These are phyloP conservation scores for Sebastiscus tertius DNA, from an alignment of 2,797 vertebrate genomes.

Conservation along the genomic window DNA sequence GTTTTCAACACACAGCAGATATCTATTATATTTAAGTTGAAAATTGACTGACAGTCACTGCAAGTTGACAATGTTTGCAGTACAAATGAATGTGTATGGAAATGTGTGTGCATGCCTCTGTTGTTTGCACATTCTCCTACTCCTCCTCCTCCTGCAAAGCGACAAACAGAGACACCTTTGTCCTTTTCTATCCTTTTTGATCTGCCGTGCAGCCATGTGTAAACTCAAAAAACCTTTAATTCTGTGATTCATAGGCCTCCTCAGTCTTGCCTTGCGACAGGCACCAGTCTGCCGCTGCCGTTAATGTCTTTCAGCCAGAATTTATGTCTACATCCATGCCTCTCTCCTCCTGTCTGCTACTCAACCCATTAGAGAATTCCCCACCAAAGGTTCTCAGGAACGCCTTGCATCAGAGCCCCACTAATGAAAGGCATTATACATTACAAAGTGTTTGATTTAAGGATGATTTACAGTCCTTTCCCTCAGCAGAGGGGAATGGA, in stretches of 20 bases:
- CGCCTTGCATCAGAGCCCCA: slow-evolving; percentile 71
- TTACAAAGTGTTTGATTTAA: slow-evolving; percentile 84
- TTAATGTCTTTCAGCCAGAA: slow-evolving; percentile 75
- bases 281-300: slow-evolving; percentile 62
- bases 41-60: background rate
- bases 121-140: slow-evolving; percentile 11
- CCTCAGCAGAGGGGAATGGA: slow-evolving; percentile 45
- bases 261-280: slow-evolving; percentile 63
- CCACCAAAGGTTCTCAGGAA: slow-evolving; percentile 64
- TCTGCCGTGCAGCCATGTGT: slow-evolving; percentile 58
- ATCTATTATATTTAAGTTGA: background rate
- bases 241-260: slow-evolving; percentile 69
- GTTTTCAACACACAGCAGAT: background rate
- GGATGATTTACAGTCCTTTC: slow-evolving; percentile 75
- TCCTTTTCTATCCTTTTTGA: slow-evolving; percentile 59
- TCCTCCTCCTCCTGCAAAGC: background rate
- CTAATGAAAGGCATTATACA: slow-evolving; percentile 83
- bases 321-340: slow-evolving; percentile 73
- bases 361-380: slow-evolving; percentile 74
- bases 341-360: slow-evolving; percentile 62
- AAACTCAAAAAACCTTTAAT: slow-evolving; percentile 67
- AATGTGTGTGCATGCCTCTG: background rate
- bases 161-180: slow-evolving; percentile 53
- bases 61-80: background rate
- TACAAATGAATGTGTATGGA: background rate